Conservation (phyloP, 2,888 invertebrate species). For the Cantharis flavilabris region DNA sequence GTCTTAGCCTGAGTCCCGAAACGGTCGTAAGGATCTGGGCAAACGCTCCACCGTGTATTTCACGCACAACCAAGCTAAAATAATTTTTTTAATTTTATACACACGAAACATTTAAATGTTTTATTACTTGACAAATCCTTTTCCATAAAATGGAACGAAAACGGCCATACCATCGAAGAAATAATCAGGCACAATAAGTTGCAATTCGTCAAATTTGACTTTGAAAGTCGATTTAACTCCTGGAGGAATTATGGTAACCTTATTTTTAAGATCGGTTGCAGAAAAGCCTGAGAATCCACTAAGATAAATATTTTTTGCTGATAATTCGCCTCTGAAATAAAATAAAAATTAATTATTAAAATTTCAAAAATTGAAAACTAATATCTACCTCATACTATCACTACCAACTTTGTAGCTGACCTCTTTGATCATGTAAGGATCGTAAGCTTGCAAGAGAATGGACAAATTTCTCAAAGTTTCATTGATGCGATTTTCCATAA, state of each 20-base stretch:
- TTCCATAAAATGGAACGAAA: slow-evolving; percentile 1
- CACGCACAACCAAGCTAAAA: neutral
- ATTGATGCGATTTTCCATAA: neutral
- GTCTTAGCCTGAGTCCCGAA: neutral
- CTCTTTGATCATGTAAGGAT: neutral
- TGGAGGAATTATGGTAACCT: neutral
- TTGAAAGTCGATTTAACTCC: neutral
- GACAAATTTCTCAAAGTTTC: neutral
- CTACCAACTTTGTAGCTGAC: neutral
- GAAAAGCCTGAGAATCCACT: neutral
- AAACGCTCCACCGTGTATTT: slow-evolving; percentile 3
- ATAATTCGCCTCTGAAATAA: neutral
- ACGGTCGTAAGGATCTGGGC: neutral
- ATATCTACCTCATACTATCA: neutral
- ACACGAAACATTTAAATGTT: neutral
- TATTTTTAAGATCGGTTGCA: neutral
- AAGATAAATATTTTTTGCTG: neutral
- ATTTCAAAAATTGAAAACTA: neutral
- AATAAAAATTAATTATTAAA: neutral
- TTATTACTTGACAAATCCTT: neutral
- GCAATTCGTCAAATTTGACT: neutral
- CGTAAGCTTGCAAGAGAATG: neutral
- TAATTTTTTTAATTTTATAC: neutral
- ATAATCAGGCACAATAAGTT: neutral
- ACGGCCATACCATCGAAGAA: neutral